These are phyloP conservation scores for Numenius phaeopus DNA, from an alignment of 2,797 vertebrate species.

Conservation along the genomic window DNA sequence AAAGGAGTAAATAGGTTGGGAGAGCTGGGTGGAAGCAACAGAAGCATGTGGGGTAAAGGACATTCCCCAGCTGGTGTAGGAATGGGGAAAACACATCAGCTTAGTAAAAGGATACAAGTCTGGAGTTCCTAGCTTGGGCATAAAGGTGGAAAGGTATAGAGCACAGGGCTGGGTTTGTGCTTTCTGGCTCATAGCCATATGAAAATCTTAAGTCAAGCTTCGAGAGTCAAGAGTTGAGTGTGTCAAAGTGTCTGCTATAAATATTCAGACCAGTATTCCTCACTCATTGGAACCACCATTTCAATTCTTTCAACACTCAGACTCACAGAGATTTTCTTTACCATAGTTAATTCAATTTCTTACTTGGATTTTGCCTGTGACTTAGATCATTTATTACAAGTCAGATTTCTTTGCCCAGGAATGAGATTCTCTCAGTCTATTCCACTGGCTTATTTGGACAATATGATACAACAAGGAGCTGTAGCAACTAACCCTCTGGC, in stretches of 20 bases:
- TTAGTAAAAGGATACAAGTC: neutral
- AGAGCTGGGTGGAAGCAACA: neutral
- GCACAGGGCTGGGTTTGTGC: neutral
- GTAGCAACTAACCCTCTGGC: neutral
- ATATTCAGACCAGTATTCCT: neutral
- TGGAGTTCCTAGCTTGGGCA: neutral
- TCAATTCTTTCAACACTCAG: neutral
- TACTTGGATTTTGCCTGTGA: neutral
- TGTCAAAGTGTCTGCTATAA: neutral
- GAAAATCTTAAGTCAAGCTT: neutral
- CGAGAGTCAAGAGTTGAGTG: neutral
- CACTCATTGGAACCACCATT: neutral
- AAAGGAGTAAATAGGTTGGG: neutral
- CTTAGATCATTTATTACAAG: neutral
- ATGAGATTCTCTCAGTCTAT: neutral
- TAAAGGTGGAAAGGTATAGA: neutral
- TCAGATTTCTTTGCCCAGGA: neutral
- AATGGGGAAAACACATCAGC: neutral
- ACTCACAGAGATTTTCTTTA: neutral
- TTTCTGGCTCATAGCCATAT: neutral
- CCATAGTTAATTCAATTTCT: neutral
- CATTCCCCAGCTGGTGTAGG: neutral
- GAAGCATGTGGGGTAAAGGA: neutral
- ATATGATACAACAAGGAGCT: neutral
- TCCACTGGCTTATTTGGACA: neutral